phyloP scores from a whole-genome alignment of 2,888 invertebrate species.

The Malthinus flaveolus region DNA sequence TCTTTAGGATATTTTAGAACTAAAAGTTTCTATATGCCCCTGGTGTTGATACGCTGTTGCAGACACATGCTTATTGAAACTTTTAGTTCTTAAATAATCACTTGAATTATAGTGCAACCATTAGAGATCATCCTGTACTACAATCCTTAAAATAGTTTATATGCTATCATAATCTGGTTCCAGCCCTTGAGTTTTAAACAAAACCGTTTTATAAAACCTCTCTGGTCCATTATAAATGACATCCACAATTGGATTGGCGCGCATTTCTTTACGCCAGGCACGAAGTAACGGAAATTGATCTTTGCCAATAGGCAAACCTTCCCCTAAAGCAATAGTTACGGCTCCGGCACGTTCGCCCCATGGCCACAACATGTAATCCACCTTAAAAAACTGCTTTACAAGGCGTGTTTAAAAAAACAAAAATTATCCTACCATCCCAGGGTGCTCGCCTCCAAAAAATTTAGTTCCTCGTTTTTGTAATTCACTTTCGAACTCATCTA shows the following conservation, averaged over 20 bases:
- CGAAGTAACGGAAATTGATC: conserved; percentile 40
- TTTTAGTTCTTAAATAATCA: too few species aligned
- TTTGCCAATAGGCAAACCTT: conserved; percentile 41
- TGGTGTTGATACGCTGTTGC: too few species aligned
- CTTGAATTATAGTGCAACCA: too few species aligned
- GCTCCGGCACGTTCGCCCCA: conserved; percentile 44
- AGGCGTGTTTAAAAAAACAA: conserved; percentile 6
- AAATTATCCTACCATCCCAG: conserved; percentile 44
- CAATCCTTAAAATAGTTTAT: conserved; percentile 8
- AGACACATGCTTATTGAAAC: too few species aligned
- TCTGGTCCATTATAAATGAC: conserved; percentile 44
- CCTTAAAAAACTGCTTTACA: too few species aligned
- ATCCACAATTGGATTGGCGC: conserved; percentile 36
- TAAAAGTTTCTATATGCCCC: too few species aligned
- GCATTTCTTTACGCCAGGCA: conserved; percentile 45
- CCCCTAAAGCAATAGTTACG: conserved; percentile 38
- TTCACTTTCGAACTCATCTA: conserved; percentile 47
- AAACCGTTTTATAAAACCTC: conserved; percentile 42
- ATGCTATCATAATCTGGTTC: conserved; percentile 44
- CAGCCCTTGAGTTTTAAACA: conserved; percentile 36
- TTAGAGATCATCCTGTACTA: too few species aligned
- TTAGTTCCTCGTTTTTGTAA: conserved; percentile 39
- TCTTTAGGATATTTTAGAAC: too few species aligned
- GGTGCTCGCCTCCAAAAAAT: conserved; percentile 48
- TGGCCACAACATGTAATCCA: conserved; percentile 50